Conservation (phyloP, 2,113 vertebrate species). For the Siphamia tubifer region DNA sequence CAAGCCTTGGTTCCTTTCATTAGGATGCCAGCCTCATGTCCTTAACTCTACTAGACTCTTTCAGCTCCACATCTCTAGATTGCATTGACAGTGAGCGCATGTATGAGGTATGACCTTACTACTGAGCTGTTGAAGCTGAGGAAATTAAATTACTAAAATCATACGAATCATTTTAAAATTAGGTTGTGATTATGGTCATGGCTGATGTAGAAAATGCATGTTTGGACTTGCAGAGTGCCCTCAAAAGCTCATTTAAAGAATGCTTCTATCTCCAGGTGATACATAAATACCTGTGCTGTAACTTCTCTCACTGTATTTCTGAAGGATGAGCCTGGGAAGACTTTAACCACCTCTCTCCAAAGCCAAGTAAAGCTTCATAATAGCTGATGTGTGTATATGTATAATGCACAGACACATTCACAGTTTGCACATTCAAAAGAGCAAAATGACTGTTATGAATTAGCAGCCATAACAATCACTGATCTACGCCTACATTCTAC, state of each 20-base stretch:
- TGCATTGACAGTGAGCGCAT: constrained; percentile 47
- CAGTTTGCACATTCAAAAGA: constrained; percentile 6
- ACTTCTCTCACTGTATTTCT: constrained; percentile 26
- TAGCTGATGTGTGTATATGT: constrained; percentile 6
- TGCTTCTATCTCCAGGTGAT: constrained; percentile 22
- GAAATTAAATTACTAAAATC: constrained; percentile 3
- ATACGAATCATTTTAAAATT: constrained; percentile 2
- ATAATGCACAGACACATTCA: not conserved
- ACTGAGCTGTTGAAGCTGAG: constrained; percentile 13
- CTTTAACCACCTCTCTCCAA: not conserved
- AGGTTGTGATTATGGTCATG: constrained; percentile 22
- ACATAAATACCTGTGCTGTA: constrained; percentile 34
- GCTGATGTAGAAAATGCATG: constrained; percentile 27
- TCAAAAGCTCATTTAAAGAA: constrained; percentile 17
- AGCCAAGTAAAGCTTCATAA: not conserved
- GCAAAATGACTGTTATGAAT: not conserved
- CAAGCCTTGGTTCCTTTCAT: not conserved
- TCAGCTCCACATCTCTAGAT: constrained; percentile 36
- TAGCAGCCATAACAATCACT: not conserved
- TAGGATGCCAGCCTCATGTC: constrained; percentile 15
- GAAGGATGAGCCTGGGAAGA: constrained; percentile 9
- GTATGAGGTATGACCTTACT: constrained; percentile 48
- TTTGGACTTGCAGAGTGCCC: constrained; percentile 5
- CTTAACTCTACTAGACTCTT: constrained; percentile 43
- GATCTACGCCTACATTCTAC: constrained; percentile 28